phyloP scores from a whole-genome alignment of 2,797 vertebrate genomes.

The Phoxinus dragarum region DNA sequence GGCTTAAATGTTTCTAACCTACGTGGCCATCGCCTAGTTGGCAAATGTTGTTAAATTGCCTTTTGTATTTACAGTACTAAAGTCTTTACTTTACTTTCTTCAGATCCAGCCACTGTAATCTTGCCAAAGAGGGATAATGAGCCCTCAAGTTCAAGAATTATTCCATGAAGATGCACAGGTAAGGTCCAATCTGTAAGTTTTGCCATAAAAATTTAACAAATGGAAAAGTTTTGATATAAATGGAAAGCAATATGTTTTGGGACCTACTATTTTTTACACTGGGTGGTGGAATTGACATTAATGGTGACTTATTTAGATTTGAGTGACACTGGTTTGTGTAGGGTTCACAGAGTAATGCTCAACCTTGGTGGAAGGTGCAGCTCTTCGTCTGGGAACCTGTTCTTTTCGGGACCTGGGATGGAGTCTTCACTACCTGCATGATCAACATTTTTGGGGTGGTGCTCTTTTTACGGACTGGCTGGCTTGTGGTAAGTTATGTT shows the following conservation, averaged over 20 bases:
- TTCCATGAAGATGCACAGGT: constrained; percentile 97
- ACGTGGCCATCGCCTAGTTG: constrained; percentile 3
- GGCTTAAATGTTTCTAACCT: constrained; percentile 47
- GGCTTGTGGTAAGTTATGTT: constrained; percentile 89
- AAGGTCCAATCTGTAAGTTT: constrained; percentile 26
- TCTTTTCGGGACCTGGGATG: constrained; percentile 97
- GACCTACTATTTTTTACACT: background rate
- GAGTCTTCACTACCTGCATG: constrained; percentile 98
- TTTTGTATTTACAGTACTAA: background rate
- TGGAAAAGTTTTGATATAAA: background rate
- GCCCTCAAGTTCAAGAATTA: constrained; percentile 83
- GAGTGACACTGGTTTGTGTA: constrained; percentile 54
- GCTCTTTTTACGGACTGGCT: constrained; percentile 94
- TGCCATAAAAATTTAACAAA: background rate
- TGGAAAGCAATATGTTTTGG: background rate
- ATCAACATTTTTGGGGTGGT: constrained; percentile 99
- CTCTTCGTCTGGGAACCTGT: constrained; percentile 96
- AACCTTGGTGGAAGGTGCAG: constrained; percentile 96
- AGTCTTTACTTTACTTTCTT: background rate
- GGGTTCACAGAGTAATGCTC: constrained; percentile 77
- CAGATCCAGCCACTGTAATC: constrained; percentile 37
- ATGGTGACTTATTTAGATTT: constrained; percentile 36
- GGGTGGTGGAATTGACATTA: background rate
- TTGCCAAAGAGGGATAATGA: constrained; percentile 46
- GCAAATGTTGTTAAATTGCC: background rate